phyloP scores from a whole-genome alignment of 37 sponge, comb jelly and placozoan species.

The Ephydatia muelleri region DNA sequence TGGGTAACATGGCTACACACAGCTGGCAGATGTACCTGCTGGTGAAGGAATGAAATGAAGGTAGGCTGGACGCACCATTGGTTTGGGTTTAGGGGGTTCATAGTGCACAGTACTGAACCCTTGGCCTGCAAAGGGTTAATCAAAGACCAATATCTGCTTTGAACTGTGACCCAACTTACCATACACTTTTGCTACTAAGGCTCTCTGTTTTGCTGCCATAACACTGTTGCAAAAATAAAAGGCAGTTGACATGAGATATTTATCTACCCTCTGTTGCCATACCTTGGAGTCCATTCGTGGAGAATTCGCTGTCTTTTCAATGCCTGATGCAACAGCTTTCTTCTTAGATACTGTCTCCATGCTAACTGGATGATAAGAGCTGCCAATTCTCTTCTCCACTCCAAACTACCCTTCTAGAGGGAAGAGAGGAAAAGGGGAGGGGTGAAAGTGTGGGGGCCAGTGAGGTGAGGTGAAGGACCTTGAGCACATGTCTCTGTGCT shows the following conservation, averaged over 20 bases:
- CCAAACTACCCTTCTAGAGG: constrained; percentile 56
- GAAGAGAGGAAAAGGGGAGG: background rate
- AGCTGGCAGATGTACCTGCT: constrained; percentile 53
- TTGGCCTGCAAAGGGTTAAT: constrained; percentile 52
- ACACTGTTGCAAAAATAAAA: constrained; percentile 37
- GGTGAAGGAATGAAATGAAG: constrained; percentile 77
- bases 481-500: constrained; percentile 17
- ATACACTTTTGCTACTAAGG: constrained; percentile 72
- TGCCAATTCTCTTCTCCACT: constrained; percentile 88
- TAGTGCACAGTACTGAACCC: constrained; percentile 58
- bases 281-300: constrained; percentile 89
- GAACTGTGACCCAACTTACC: constrained; percentile 40
- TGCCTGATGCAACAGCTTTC: constrained; percentile 44
- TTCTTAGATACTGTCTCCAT: constrained; percentile 84
- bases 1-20: background rate
- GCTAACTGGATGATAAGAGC: constrained; percentile 94
- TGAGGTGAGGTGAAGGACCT: constrained; percentile 10
- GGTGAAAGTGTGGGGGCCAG: background rate
- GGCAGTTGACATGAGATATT: background rate
- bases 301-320: constrained; percentile 63
- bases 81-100: constrained; percentile 76
- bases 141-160: background rate
- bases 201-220: constrained; percentile 81
- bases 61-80: constrained; percentile 89
- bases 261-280: background rate